Evolutionary conservation across 2,797 vertebrate genomes (phyloP), one percentile per base, ranked within the genome.

Genomic region (Hirundo rustica): DNA sequence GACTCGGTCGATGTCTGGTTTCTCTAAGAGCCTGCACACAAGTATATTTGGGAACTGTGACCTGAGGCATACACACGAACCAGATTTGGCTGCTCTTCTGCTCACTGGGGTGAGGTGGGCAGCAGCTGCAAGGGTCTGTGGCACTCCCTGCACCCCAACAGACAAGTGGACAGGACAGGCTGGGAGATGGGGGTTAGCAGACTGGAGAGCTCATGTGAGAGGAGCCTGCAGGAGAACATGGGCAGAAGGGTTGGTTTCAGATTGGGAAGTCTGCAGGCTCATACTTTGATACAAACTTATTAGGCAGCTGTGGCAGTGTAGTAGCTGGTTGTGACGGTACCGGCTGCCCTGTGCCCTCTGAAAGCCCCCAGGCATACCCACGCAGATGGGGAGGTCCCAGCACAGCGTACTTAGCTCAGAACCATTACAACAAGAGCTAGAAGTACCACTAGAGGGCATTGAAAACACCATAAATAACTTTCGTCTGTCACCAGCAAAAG

Each of bases 371-470:
- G 23, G 10, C 0, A 0, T 3, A 48, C 0, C 10, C 29, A 10
- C 11, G 22, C 27, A 15, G 9, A 20, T 9, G 9, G 15, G 29
- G 34, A 50, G 5, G 30, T 60, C 45, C 74, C 45, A 17, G 64
- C 1, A 1, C 0, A 60, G 21, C 8, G 1, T 0, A 16, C 44
- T 5, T 25, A 26, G n/a, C 1, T 16, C 20, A 55, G 19, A 34
- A 26, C 13, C 29, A 25, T 21, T 36, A 15, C 26, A 58, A 36
- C 18, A 65, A 65, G 71, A 62, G 34, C 38, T 13, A 42, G 19
- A 65, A 54, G 22, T 21, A 38, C 87, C 89, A 79, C 91, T 83
- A 96, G 91, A 91, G 89, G 89, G 85, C 85, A 78, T 73, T 60
- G 66, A 96, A 96, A 92, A 61, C 57, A 77, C 27, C 89, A 9